phyloP scores from a whole-genome alignment of 2,888 invertebrate species.

The Uloborus plumipes region DNA sequence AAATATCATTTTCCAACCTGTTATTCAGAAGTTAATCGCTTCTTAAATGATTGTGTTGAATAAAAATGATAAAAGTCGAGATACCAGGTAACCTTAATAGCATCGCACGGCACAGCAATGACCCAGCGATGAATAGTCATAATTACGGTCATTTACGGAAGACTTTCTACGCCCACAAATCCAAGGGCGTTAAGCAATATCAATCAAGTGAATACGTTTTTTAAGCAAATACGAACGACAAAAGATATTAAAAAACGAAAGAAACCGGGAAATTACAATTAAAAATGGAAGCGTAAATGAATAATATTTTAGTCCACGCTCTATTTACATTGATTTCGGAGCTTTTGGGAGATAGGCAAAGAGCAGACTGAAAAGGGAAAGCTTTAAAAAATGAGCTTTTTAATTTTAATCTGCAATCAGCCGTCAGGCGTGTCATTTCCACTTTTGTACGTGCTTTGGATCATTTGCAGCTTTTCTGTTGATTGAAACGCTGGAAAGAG shows the following conservation, averaged over 20 bases:
- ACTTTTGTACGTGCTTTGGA: conserved; percentile 5
- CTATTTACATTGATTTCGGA: conserved; percentile 11
- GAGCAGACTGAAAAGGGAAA: neutral
- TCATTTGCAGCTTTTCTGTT: conserved; percentile 23
- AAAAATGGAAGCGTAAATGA: conserved; percentile 19
- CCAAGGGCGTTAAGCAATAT: conserved; percentile 14
- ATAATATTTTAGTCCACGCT: conserved; percentile 10
- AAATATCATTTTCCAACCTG: too few species aligned
- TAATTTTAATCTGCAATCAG: conserved; percentile 43
- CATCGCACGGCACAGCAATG: too few species aligned
- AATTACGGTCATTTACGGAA: conserved; percentile 5
- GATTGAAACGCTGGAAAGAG: too few species aligned
- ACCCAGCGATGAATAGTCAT: neutral
- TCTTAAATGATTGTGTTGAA: too few species aligned
- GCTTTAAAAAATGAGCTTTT: neutral
- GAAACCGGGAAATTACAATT: conserved; percentile 21
- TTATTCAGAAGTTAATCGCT: too few species aligned
- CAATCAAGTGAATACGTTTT: neutral
- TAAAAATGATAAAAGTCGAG: too few species aligned
- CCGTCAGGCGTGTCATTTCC: conserved; percentile 30
- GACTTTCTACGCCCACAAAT: conserved; percentile 13
- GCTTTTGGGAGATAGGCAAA: neutral
- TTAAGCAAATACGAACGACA: conserved; percentile 25
- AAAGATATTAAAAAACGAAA: too few species aligned
- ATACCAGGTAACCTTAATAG: too few species aligned